Evolutionary conservation across 2,888 invertebrate species (phyloP).

Genomic region (Epinotia bilunana): DNA sequence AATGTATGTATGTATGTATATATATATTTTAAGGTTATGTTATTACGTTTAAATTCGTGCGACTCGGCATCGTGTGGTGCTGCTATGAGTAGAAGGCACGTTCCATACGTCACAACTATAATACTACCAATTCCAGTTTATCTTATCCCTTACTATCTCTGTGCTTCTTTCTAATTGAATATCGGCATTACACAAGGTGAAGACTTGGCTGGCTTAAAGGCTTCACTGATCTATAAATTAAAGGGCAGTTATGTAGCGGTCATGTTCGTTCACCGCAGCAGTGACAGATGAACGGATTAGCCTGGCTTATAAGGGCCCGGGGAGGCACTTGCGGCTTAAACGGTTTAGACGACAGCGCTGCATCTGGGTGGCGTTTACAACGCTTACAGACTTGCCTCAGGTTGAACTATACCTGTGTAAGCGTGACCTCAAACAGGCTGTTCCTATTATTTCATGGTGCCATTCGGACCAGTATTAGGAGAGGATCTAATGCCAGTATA

Average conservation of each 20-base stretch:
- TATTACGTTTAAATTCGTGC: too few species aligned
- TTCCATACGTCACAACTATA: too few species aligned
- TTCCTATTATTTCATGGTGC: too few species aligned
- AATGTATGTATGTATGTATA: too few species aligned
- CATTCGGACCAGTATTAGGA: too few species aligned
- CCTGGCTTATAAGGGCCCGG: conserved; percentile 36
- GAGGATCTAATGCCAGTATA: too few species aligned
- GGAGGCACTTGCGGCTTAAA: conserved; percentile 18
- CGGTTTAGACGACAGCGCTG: conserved; percentile 23
- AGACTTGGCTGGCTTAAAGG: neutral
- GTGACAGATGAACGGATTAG: conserved; percentile 37
- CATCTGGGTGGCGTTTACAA: conserved; percentile 1
- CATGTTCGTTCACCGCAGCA: conserved; percentile 15
- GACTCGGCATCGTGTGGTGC: too few species aligned
- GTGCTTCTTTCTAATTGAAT: neutral
- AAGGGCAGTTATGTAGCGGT: neutral
- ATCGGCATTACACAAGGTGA: neutral
- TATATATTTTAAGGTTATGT: too few species aligned
- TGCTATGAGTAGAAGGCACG: too few species aligned
- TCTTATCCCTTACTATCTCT: neutral
- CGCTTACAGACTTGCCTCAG: neutral
- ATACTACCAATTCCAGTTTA: neutral
- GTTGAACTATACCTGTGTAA: neutral
- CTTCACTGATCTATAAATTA: neutral
- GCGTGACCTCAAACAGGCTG: neutral